Percentiles rank a stretch among this genome's conserved stretches.
Conservation (phyloP, 2,888 invertebrate genomes). For the Zhengitettix transpicula region DNA sequence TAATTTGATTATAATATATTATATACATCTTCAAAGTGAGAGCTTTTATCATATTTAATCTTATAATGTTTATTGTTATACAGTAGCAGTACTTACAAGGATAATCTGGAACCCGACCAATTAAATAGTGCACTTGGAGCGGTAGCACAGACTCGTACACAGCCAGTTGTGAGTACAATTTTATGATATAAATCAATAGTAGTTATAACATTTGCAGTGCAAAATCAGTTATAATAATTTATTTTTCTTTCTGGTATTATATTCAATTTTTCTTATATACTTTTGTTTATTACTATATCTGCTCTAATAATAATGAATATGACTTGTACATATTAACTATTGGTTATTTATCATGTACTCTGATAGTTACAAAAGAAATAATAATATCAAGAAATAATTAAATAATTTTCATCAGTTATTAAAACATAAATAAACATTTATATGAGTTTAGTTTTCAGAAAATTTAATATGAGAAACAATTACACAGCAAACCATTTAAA, state of each 20-base stretch:
- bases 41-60: too few species aligned
- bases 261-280: too few species aligned
- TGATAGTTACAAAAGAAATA: neutral
- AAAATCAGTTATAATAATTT: neutral
- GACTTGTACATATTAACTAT: too few species aligned
- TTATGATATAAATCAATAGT: neutral
- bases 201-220: neutral
- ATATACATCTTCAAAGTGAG: too few species aligned
- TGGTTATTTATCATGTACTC: too few species aligned
- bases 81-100: constrained; percentile 42
- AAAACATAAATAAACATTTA: neutral
- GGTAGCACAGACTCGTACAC: constrained; percentile 25
- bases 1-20: too few species aligned
- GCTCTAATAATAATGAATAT: too few species aligned
- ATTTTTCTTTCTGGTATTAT: too few species aligned
- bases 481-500: too few species aligned
- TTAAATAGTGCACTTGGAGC: constrained; percentile 28
- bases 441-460: too few species aligned
- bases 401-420: neutral
- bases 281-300: too few species aligned
- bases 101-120: constrained; percentile 41
- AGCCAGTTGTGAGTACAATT: constrained; percentile 19
- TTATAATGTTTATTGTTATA: neutral
- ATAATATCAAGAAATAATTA: neutral
- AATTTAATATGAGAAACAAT: too few species aligned